Evolutionary conservation across 92 coral and sea anemone genomes (phyloP).

Genomic region (Phymanthus crucifer): DNA sequence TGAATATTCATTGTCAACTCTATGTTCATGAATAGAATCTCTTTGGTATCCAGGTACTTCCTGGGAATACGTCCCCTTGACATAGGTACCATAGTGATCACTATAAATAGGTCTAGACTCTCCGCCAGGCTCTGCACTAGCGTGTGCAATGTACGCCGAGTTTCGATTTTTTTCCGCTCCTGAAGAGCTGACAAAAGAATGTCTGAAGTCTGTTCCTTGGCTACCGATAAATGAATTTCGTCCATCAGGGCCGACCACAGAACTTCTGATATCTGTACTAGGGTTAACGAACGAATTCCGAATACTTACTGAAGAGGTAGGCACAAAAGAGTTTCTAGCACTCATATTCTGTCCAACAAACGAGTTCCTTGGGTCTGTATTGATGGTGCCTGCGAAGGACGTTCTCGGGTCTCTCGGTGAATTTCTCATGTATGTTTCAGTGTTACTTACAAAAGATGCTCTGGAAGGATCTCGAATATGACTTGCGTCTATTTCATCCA

Average conservation of each 20-base stretch:
- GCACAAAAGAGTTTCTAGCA: slow-evolving; percentile 34
- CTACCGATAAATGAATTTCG: slow-evolving; percentile 1
- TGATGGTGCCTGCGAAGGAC: neutral
- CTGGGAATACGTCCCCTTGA: neutral
- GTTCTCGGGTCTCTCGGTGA: neutral
- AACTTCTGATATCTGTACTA: neutral
- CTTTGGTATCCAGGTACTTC: slow-evolving; percentile 12
- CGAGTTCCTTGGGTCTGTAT: neutral
- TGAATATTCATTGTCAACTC: slow-evolving; percentile 1
- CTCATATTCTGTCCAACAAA: neutral
- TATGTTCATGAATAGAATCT: neutral
- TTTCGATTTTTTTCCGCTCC: slow-evolving; percentile 6
- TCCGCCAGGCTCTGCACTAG: neutral
- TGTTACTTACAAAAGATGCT: slow-evolving; percentile 4
- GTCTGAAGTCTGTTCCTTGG: slow-evolving; percentile 8
- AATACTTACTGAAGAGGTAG: slow-evolving; percentile 53
- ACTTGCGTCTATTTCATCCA: slow-evolving; percentile 23
- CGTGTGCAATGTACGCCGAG: neutral
- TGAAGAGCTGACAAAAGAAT: slow-evolving; percentile 1
- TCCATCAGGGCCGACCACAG: neutral
- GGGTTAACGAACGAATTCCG: slow-evolving; percentile 21
- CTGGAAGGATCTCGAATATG: slow-evolving; percentile 11
- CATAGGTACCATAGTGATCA: slow-evolving; percentile 39
- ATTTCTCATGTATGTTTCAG: neutral
- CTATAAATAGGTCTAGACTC: slow-evolving; percentile 19